These are phyloP conservation scores for Anoplopoma fimbria DNA, from an alignment of 2,113 vertebrate species.

Conservation along the genomic window DNA sequence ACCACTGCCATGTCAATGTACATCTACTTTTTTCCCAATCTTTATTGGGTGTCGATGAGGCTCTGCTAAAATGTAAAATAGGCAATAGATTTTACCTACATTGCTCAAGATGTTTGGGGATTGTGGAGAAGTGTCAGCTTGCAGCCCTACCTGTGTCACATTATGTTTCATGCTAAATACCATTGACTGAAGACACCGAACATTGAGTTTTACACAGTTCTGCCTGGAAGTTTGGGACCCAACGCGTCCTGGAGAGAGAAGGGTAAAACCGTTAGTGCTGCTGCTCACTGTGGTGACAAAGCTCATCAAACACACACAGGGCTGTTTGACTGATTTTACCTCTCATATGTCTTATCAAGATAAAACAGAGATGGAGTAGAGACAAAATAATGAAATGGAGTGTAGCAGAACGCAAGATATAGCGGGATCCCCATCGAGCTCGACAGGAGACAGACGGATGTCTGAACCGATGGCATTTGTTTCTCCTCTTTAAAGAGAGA, in stretches of 20 bases:
- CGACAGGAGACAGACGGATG: slow-evolving; percentile 65
- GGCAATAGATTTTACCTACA: slow-evolving; percentile 43
- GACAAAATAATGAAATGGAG: slow-evolving; percentile 56
- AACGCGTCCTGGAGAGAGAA: slow-evolving; percentile 10
- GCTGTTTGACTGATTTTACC: slow-evolving; percentile 57
- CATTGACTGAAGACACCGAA: slow-evolving; percentile 17
- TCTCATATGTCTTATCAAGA: slow-evolving; percentile 56
- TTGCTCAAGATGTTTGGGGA: slow-evolving; percentile 20
- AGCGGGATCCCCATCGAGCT: slow-evolving; percentile 54
- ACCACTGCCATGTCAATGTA: slow-evolving; percentile 48
- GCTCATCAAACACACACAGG: slow-evolving; percentile 43
- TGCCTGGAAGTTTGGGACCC: slow-evolving; percentile 21
- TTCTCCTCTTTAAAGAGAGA: slow-evolving; percentile 61
- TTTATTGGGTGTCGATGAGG: slow-evolving; percentile 28
- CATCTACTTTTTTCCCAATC: slow-evolving; percentile 20
- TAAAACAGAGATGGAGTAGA: slow-evolving; percentile 59
- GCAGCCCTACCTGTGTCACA: background rate
- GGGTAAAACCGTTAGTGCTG: slow-evolving; percentile 30
- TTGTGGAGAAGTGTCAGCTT: slow-evolving; percentile 21
- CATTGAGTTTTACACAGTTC: slow-evolving; percentile 17
- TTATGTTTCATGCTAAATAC: slow-evolving; percentile 20
- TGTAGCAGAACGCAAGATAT: slow-evolving; percentile 45
- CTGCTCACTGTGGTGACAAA: slow-evolving; percentile 45
- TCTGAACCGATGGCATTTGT: slow-evolving; percentile 60
- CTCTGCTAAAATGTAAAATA: slow-evolving; percentile 32